Base-by-base conservation (phyloP, 2,888 invertebrate species). In the Philereme vetulata region DNA sequence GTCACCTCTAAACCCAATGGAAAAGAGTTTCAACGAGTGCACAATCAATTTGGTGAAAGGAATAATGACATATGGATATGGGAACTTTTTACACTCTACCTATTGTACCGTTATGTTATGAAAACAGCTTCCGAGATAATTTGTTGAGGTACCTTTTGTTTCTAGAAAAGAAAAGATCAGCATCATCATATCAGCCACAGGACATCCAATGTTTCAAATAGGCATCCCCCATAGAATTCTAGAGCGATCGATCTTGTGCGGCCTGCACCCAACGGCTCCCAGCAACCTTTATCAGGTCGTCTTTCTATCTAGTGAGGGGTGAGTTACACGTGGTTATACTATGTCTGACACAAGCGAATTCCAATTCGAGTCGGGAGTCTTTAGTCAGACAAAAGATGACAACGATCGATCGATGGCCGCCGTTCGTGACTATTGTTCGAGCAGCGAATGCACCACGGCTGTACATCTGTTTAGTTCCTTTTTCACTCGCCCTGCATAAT, bases 391-490 rank as follows among this genome's bases (percentile, higher is more conserved):
- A 89, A 89, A 88, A 85, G 85, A 83, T 80, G 80, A 78, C 76
- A 81, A 74, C 82, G 77, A 86, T 86, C 88, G 89, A 89, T 89
- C 85, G 83, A 66, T 60, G 58, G 69, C 62, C 61, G 77, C 77
- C 80, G 81, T 86, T 90, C 90, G 88, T 86, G 88, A 86, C 88
- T 86, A 89, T 88, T 89, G 88, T 90, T 85, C 82, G 75, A 69
- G 72, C 78, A 76, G 81, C 82, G 84, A 85, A 83, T 85, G 84
- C 84, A 86, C 84, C 81, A 82, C 84, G 79, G 64, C 74, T 79
- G 84, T 86, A 89, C 91, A 91, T 91, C 90, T 92, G 91, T 90
- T 88, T 86, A 88, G 82, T 89, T 90, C 82, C 84, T 90, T 90
- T 89, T 88, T 86, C 79, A 84, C 80, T 83, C 80, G 80, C 77